phyloP scores from a whole-genome alignment of 2,888 invertebrate genomes.

The Arenicola marina region DNA sequence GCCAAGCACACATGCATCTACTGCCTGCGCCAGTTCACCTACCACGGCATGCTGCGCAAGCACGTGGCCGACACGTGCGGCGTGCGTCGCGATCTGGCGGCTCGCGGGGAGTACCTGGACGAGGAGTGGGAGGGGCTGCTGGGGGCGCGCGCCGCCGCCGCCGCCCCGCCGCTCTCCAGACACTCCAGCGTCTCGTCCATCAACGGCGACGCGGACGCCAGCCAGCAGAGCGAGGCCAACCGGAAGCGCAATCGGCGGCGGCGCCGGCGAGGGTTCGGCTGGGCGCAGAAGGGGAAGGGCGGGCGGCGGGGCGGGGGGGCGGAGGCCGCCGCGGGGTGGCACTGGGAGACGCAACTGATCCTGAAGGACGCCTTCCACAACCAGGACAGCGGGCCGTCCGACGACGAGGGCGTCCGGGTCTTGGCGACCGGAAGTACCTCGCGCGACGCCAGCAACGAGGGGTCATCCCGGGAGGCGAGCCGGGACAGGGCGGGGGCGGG shows the following conservation, averaged over 20 bases:
- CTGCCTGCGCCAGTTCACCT: conserved; percentile 55
- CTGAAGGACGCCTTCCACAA: not conserved
- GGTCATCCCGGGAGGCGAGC: not conserved
- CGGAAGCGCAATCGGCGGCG: not conserved
- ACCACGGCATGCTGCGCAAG: conserved; percentile 55
- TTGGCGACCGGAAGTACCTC: not conserved
- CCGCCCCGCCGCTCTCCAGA: not conserved
- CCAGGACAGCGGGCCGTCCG: not conserved
- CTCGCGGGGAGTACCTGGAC: conserved; percentile 23
- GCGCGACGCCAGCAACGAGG: not conserved
- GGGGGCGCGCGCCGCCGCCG: not conserved
- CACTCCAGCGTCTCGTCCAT: conserved; percentile 4
- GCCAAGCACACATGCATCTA: conserved; percentile 46
- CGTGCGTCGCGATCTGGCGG: conserved; percentile 39
- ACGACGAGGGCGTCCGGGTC: not conserved
- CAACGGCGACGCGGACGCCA: not conserved
- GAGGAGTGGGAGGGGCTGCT: conserved; percentile 32
- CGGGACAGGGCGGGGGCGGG: not conserved
- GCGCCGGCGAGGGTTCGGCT: not conserved
- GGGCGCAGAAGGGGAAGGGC: not conserved
- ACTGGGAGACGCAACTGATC: not conserved
- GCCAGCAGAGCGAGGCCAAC: no score
- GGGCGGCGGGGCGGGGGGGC: no score
- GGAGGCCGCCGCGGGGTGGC: not conserved
- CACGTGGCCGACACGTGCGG: conserved; percentile 55